A percentile compares a stretch with the other conserved stretches of the same genome.
These are phyloP conservation scores for Taenioides sp. DNA, from an alignment of 2,797 vertebrate genomes.

Conservation along the genomic window DNA sequence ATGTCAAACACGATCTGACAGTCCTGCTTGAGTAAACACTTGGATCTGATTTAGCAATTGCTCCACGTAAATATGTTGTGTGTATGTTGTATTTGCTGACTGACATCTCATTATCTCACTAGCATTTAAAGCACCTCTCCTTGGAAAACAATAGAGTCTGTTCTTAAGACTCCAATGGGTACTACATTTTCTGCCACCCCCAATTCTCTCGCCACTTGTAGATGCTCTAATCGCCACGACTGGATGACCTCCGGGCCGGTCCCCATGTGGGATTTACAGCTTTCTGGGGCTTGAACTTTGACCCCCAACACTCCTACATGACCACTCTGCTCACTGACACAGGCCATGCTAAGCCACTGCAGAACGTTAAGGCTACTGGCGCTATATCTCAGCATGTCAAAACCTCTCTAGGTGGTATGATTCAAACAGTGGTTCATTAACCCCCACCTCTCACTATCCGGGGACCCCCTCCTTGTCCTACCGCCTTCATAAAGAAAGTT, in stretches of 20 bases:
- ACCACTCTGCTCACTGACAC: conserved; percentile 62
- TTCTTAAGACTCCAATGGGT: conserved; percentile 45
- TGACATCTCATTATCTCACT: conserved; percentile 46
- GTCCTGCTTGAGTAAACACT: conserved; percentile 9
- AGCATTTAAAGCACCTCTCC: conserved; percentile 57
- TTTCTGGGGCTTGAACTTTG: conserved; percentile 76
- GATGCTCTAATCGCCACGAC: conserved; percentile 72
- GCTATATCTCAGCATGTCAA: conserved; percentile 68
- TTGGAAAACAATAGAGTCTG: conserved; percentile 69
- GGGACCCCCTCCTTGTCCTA: conserved; percentile 35
- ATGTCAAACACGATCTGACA: conserved; percentile 13
- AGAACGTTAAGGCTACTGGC: conserved; percentile 42
- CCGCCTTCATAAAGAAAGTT: conserved; percentile 61
- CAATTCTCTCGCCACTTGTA: conserved; percentile 63
- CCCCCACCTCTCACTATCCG: conserved; percentile 51
- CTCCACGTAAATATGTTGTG: conserved; percentile 21
- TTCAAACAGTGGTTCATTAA: conserved; percentile 71
- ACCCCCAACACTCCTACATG: conserved; percentile 63
- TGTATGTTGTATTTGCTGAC: conserved; percentile 46
- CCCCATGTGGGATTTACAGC: conserved; percentile 76
- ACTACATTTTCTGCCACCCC: conserved; percentile 53
- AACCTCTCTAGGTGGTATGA: conserved; percentile 76
- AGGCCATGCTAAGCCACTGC: conserved; percentile 53
- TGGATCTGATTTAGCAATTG: conserved; percentile 3
- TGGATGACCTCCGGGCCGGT: conserved; percentile 72